phyloP scores from a whole-genome alignment of 2,113 vertebrate genomes.

The Agapornis roseicollis region DNA sequence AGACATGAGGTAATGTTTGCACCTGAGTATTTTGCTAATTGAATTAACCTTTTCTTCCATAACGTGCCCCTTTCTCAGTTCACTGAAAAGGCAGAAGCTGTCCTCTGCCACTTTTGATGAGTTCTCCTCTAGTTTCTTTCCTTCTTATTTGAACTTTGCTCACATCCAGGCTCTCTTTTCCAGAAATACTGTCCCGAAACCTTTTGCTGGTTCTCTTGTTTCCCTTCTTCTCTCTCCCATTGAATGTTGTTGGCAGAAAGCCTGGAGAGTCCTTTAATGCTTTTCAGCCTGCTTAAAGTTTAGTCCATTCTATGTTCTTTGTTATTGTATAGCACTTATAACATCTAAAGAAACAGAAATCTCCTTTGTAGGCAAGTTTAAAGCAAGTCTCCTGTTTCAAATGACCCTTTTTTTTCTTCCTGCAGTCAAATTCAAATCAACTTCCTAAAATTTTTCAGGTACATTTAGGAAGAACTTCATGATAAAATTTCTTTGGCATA shows the following conservation, averaged over 20 bases:
- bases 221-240: neutral
- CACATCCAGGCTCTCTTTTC: neutral
- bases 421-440: neutral
- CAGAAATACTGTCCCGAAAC: neutral
- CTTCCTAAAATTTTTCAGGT: neutral
- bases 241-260: neutral
- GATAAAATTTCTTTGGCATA: neutral
- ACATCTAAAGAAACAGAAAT: neutral
- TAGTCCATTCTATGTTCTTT: neutral
- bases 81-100: neutral
- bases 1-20: neutral
- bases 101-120: neutral
- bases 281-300: neutral
- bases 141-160: neutral
- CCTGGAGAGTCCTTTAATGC: neutral
- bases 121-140: neutral
- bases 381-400: neutral
- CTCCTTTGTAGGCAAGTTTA: neutral
- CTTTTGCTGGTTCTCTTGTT: neutral
- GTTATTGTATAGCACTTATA: neutral
- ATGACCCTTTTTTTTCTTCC: neutral
- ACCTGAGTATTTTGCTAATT: neutral
- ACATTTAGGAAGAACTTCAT: neutral
- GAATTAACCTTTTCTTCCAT: neutral
- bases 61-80: neutral